Percentiles rank a stretch among this genome's conserved stretches.
These are phyloP conservation scores for Caenorhabditis latens DNA, from an alignment of 1,140 invertebrate species.

Conservation along the genomic window DNA sequence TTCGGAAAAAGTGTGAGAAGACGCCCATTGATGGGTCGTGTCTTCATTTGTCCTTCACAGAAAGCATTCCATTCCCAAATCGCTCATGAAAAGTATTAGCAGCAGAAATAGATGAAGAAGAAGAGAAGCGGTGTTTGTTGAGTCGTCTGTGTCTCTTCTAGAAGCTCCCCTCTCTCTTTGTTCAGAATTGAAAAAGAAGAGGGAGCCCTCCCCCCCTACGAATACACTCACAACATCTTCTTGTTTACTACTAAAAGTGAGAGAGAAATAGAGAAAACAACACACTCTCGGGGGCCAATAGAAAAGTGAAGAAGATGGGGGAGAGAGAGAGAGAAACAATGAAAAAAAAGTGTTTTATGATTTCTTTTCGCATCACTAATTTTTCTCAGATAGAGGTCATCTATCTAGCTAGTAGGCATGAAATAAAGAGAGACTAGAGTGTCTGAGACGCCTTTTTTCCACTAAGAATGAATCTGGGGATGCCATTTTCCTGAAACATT, in stretches of 20 bases:
- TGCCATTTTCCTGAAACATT: too few species aligned
- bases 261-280: not conserved
- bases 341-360: too few species aligned
- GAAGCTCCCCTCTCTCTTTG: not conserved
- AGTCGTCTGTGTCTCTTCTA: constrained; percentile 16
- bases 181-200: constrained; percentile 25
- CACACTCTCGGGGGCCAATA: not conserved
- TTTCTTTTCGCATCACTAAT: too few species aligned
- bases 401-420: too few species aligned
- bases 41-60: not conserved
- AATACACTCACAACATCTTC: constrained; percentile 22
- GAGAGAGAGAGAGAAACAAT: not conserved
- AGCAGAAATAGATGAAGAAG: constrained; percentile 2
- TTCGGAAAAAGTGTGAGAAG: not conserved
- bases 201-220: not conserved
- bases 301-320: not conserved
- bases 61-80: not conserved
- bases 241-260: not conserved
- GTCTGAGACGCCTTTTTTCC: too few species aligned
- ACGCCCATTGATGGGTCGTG: not conserved
- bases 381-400: too few species aligned
- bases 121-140: constrained; percentile 13
- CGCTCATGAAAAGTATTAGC: not conserved
- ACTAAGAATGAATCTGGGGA: too few species aligned
- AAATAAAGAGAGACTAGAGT: too few species aligned